Evolutionary conservation across 2,113 vertebrate species (phyloP).

Genomic region (Psettodes erumei): DNA sequence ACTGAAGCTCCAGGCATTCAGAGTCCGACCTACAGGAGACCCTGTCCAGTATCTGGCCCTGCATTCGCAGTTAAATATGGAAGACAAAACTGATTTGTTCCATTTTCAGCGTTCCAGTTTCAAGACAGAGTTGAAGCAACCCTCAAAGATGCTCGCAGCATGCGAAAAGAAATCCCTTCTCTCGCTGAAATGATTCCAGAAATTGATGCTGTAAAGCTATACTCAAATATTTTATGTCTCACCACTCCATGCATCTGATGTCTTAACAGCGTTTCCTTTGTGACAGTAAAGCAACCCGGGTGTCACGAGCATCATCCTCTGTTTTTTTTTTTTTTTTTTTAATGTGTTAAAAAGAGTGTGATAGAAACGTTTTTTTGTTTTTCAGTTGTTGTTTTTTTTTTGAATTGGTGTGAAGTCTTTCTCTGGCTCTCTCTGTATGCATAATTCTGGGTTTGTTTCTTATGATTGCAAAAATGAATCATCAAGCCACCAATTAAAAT

Average conservation of each 20-base stretch:
- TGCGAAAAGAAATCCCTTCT: constrained; percentile 22
- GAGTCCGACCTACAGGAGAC: constrained; percentile 25
- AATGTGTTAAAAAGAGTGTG: constrained; percentile 54
- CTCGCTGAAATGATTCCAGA: constrained; percentile 67
- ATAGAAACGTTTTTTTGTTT: constrained; percentile 41
- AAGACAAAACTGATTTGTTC: constrained; percentile 34
- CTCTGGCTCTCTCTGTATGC: constrained; percentile 71
- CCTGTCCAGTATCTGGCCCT: constrained; percentile 24
- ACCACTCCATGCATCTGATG: constrained; percentile 64
- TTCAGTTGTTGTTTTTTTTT: constrained; percentile 36
- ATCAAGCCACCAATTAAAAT: constrained; percentile 83
- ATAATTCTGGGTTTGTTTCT: constrained; percentile 72
- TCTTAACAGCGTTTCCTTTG: constrained; percentile 72
- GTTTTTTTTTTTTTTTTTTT: constrained; percentile 17
- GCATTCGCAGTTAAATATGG: constrained; percentile 24
- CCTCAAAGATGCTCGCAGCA: constrained; percentile 17
- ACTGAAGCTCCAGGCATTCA: constrained; percentile 47
- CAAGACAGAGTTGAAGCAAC: constrained; percentile 21
- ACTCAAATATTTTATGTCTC: constrained; percentile 56
- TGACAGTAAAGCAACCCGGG: constrained; percentile 60
- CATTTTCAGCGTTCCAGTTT: constrained; percentile 50
- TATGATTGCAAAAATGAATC: constrained; percentile 81
- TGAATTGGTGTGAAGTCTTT: constrained; percentile 58
- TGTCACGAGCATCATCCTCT: constrained; percentile 34
- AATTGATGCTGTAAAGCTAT: constrained; percentile 59